These are phyloP conservation scores for Cephalotes varians DNA, from an alignment of 2,888 invertebrate species.

Conservation along the genomic window DNA sequence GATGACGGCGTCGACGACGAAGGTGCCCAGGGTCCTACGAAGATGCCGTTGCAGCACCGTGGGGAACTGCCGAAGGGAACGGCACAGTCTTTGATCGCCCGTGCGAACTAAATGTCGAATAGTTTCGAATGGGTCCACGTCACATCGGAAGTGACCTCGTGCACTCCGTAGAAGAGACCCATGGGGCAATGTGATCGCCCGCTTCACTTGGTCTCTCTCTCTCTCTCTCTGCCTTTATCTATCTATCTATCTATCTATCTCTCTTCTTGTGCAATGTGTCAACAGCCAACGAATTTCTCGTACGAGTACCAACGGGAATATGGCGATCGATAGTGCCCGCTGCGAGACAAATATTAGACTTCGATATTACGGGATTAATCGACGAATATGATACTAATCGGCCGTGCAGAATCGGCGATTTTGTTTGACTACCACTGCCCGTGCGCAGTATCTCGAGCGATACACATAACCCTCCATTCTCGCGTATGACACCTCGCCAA, in stretches of 20 bases:
- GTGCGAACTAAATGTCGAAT: slow-evolving; percentile 64
- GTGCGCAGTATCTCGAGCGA: neutral
- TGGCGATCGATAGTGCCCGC: slow-evolving; percentile 56
- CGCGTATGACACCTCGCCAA: neutral
- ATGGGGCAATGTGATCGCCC: neutral
- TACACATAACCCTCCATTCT: neutral
- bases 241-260: too few relatives aligned
- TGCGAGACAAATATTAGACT: slow-evolving; percentile 64
- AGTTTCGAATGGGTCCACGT: slow-evolving; percentile 55
- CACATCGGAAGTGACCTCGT: slow-evolving; percentile 42
- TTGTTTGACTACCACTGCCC: slow-evolving; percentile 39
- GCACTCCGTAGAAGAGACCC: slow-evolving; percentile 27
- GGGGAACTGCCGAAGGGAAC: slow-evolving; percentile 55
- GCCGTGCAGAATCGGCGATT: slow-evolving; percentile 32
- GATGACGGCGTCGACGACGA: slow-evolving; percentile 24
- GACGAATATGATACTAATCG: slow-evolving; percentile 45
- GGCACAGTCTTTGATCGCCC: slow-evolving; percentile 68
- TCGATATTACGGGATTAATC: slow-evolving; percentile 60
- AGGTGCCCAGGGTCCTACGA: neutral
- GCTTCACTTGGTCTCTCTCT: neutral
- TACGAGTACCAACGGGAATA: slow-evolving; percentile 13
- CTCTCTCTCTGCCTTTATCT: neutral
- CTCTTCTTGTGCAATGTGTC: slow-evolving; percentile 6
- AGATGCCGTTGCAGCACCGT: slow-evolving; percentile 31
- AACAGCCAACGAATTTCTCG: slow-evolving; percentile 46